Base-by-base conservation (phyloP, 2,888 invertebrate genomes). In the Lasioglossum zephyrum region DNA sequence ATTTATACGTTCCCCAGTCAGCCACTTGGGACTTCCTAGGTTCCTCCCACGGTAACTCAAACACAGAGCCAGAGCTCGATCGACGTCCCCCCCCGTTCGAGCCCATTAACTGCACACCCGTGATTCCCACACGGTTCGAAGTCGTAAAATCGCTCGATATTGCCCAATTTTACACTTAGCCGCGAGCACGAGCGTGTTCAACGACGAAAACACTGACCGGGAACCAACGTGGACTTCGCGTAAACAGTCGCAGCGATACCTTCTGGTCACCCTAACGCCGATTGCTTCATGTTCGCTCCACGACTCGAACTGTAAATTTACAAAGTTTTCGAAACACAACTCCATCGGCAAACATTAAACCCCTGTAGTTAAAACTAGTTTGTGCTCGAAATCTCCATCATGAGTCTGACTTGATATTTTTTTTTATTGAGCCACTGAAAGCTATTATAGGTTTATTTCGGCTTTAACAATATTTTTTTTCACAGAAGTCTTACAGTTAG, bases 41-140 rank as follows among this genome's bases (percentile, higher is more conserved):
- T 81, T 88, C 88, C 89, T 89, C 89, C 88, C 89, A 88, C 90
- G 85, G 90, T 89, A 88, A 86, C 89, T 89, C 90, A 85, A 78
- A 82, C 80, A 72, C 85, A 63, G 39, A 80, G 81, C 26, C 60
- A 26, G 26, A 60, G 41, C 84, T 22, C 84, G 87, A 86, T 85
- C 87, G 87, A 77, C 84, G 77, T 82, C 49, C 31, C 63, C 63
- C 81, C 49, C 79, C 76, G 79, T 63, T 79, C 76, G 36, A 49
- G 69, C 79, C 90, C 90, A 90, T 90, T 90, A 90, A 89, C 80
- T 81, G 82, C 90, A 90, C 89, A 79, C 89, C 83, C 82, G 77
- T 82, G 84, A 85, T 89, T 90, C 90, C 81, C 90, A 90, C 88
- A 89, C 82, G 57, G 66, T 77, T 81, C 69, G 31, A 57, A 73